A percentile compares a stretch with the other conserved stretches of the same genome.
Conservation (phyloP, 2,797 vertebrate species). For the Catamblyrhynchus diadema region DNA sequence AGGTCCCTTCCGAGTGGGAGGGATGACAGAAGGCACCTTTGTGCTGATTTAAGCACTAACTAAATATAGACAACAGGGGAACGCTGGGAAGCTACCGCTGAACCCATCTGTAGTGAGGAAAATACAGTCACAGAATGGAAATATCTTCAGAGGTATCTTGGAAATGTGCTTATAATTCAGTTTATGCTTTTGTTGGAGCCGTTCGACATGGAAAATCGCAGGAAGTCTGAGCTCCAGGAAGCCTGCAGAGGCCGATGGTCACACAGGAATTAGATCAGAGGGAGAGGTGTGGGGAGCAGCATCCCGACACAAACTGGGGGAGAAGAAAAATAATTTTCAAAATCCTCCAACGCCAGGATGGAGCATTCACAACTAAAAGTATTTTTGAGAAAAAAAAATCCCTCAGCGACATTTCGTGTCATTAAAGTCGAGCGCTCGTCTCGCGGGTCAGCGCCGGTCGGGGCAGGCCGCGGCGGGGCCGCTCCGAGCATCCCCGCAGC, state of each 20-base stretch:
- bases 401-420: not conserved
- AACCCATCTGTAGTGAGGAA: not conserved
- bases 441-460: not conserved
- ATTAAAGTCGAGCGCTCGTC: not conserved
- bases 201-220: not conserved
- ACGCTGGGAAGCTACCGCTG: slow-evolving; percentile 23
- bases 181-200: not conserved
- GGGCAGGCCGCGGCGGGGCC: no score
- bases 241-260: not conserved
- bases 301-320: no score
- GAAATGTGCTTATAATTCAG: not conserved
- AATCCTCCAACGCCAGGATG: not conserved
- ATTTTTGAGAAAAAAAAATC: not conserved
- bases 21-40: slow-evolving; percentile 21
- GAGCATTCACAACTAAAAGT: not conserved
- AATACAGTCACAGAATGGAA: not conserved
- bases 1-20: slow-evolving; percentile 4
- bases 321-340: not conserved
- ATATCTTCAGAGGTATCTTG: not conserved
- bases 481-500: not conserved
- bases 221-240: not conserved
- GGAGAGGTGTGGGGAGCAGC: not conserved
- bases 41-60: slow-evolving; percentile 46
- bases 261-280: not conserved
- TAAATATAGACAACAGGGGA: slow-evolving; percentile 8